Percentiles rank a stretch among this genome's conserved stretches.
Conservation (phyloP, 2,888 invertebrate genomes). For the Cryptocheilus praepositus region DNA sequence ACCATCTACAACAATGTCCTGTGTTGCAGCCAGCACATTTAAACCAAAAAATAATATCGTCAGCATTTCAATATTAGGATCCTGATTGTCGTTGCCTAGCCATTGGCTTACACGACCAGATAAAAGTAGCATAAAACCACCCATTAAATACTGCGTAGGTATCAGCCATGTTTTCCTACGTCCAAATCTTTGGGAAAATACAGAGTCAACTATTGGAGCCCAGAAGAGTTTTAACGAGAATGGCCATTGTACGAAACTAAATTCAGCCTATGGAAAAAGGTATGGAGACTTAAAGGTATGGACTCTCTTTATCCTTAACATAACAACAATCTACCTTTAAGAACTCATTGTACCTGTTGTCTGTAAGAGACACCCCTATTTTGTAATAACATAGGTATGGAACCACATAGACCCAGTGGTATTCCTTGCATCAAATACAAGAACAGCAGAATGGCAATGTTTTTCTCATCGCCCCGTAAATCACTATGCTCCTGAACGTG, state of each 20-base stretch:
- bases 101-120: conserved; percentile 86
- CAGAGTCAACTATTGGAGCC: conserved; percentile 98
- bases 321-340: conserved; percentile 3
- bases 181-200: conserved; percentile 90
- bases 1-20: conserved; percentile 99
- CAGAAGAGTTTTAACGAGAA: conserved; percentile 94
- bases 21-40: conserved; percentile 98
- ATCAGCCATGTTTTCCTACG: conserved; percentile 97
- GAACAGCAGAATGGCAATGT: conserved; percentile 91
- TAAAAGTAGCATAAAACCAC: conserved; percentile 91
- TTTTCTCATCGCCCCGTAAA: conserved; percentile 82
- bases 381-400: conserved; percentile 96
- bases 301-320: too few relatives aligned
- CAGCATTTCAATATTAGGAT: conserved; percentile 85
- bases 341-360: conserved; percentile 82
- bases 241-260: conserved; percentile 96
- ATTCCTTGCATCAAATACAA: conserved; percentile 96
- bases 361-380: conserved; percentile 94
- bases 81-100: conserved; percentile 80
- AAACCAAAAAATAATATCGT: conserved; percentile 92
- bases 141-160: conserved; percentile 94
- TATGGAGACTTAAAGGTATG: too few relatives aligned
- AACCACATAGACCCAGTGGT: conserved; percentile 94
- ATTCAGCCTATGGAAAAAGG: conserved; percentile 81
- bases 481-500: conserved; percentile 60